Evolutionary conservation across 2,113 vertebrate genomes (phyloP), one percentile per base, ranked within the genome.

Genomic region (Fukomys damarensis): DNA sequence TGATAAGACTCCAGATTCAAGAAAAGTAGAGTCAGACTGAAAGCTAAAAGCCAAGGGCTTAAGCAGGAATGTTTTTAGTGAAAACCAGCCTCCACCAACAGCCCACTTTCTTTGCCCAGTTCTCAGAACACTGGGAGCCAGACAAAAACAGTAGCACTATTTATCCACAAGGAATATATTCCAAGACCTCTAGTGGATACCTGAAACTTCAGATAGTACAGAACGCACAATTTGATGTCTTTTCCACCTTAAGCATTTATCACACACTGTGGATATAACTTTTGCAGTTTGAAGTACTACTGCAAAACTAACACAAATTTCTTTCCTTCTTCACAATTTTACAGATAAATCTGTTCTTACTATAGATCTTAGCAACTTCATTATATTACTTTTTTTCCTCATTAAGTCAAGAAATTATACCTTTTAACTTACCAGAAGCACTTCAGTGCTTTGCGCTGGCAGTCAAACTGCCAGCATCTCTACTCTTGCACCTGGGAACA

Each of bases 11-110:
- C 56, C 49, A 95, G 86, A 46, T 13, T 66, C 59, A 70, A 90
- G n/a, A 87, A 89, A 5, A 79, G 7, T 20, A 13, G 65, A 94
- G 30, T 46, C 28, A 98, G 58, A 49, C 26, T 74, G 65, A 94
- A 91, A 59, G 89, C 56, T 74, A 43, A 95, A 85, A 97, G 66
- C 59, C 89, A 93, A 86, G 28, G 72, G 32, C 91, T 94, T 86
- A 86, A 68, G 77, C 70, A 95, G 54, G 89, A 95, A 56, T 63
- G 59, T 35, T 22, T 68, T 86, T 16, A 63, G n/a, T 65, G 59
- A 94, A 92, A 17, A 85, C 81, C 63, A 86, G 65, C 43, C 22
- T 17, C 79, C 41, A 65, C 54, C 74, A 38, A 90, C 35, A 87
- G 85, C 41, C 88, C 49, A 28, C 46, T 80, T 96, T 56, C 81